Evolutionary conservation across 2,797 vertebrate species (phyloP), one percentile per base, ranked within the genome.

Genomic region (Crypturellus tataupa): DNA sequence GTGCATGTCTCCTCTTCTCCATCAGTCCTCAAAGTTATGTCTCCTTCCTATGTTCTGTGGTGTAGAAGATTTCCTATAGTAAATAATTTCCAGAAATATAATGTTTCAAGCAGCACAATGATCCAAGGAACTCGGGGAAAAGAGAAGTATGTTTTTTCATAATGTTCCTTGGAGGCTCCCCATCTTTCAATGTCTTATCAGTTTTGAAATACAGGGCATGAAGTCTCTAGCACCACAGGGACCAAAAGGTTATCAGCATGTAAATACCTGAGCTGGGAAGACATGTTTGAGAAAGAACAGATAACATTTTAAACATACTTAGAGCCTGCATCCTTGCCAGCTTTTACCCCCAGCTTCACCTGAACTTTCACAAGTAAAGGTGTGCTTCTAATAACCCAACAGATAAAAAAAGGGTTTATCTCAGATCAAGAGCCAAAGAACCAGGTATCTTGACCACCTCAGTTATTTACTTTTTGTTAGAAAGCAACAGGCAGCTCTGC

Each of bases 201-300:
- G 96, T 97, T 97, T 97, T 93, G 93, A 96, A 97, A 90, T 92
- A 91, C 93, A 83, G 93, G 90, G 94, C 94, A 85, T 80, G 79
- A 94, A 96, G 91, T 85, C 93, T 97, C 92, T 90, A 97, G 93
- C 94, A 93, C 96, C 95, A 84, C 87, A 90, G 97, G 98, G 98
- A 97, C 87, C 97, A 98, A 98, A 97, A 98, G 98, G 98, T 99
- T 99, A 99, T 99, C 99, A 97, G 90, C 86, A 78, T 93, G 97
- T 94, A 97, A 98, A 99, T 98, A 98, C 98, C 97, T 97, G 97
- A 97, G 96, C 67, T 96, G 91, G 75, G 94, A 84, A 94, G 96
- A 95, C 89, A 73, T 96, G 96, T 96, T 96, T 98, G 98, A 99
- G 97, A 98, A 98, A 98, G 97, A 90, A 93, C 98, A 99, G 98